Conservation (phyloP, 2,113 vertebrate genomes). For the Pleuronectes platessa region DNA sequence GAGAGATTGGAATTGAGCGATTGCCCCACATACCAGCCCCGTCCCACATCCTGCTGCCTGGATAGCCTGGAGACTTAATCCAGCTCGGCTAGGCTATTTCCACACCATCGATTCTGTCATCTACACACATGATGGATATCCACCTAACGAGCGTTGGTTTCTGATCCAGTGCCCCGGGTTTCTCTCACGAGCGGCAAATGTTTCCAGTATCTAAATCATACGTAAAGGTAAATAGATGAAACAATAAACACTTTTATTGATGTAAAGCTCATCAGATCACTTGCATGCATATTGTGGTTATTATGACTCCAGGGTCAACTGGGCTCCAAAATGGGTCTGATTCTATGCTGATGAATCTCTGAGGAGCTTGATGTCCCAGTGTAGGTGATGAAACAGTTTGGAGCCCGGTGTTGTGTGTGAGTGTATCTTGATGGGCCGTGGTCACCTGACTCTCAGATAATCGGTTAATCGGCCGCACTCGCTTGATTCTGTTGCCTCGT, state of each 20-base stretch:
- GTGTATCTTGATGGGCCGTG: slow-evolving; percentile 16
- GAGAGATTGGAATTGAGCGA: slow-evolving; percentile 87
- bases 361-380: not conserved
- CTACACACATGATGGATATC: slow-evolving; percentile 84
- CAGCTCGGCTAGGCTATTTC: slow-evolving; percentile 84
- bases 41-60: slow-evolving; percentile 79
- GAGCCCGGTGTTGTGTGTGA: slow-evolving; percentile 7
- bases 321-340: not conserved
- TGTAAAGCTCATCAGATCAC: slow-evolving; percentile 19
- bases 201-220: slow-evolving; percentile 48
- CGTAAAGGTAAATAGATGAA: slow-evolving; percentile 45
- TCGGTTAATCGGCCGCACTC: slow-evolving; percentile 64
- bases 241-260: slow-evolving; percentile 31
- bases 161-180: slow-evolving; percentile 57
- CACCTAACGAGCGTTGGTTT: slow-evolving; percentile 76
- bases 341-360: not conserved
- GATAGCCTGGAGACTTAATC: slow-evolving; percentile 85
- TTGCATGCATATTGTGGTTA: not conserved
- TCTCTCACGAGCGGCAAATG: slow-evolving; percentile 44
- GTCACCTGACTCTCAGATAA: slow-evolving; percentile 48
- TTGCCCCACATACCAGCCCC: slow-evolving; percentile 84
- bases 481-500: slow-evolving; percentile 63
- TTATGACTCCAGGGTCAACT: not conserved
- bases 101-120: slow-evolving; percentile 87
- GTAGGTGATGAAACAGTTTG: slow-evolving; percentile 13